Base-by-base conservation (phyloP, 2,888 invertebrate genomes). In the Lordiphosa andalusiaca region DNA sequence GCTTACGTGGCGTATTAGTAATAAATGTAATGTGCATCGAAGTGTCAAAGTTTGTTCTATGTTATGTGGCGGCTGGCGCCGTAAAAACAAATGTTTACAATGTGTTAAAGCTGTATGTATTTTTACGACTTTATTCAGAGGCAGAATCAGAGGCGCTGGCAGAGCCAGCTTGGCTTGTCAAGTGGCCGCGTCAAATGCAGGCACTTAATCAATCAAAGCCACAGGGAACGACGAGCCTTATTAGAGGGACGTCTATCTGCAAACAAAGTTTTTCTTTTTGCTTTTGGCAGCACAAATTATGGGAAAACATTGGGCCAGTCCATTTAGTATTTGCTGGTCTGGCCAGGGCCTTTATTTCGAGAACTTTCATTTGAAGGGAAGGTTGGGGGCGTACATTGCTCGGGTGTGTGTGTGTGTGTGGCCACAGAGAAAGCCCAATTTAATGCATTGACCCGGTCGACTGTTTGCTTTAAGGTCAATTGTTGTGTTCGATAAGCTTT, bases 1-100 rank as follows among this genome's bases (percentile, higher is more conserved):
- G 78, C 84, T 84, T 77, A 70, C 82, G 78, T 82, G 84, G 74
- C 82, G 82, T 69, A 77, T 82, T 77, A 74, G 82, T 66, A 82
- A 77, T 77, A 84, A 80, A 74, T 70, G 72, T 74, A 74, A 84
- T 72, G 74, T 77, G 70, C 66, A 71, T 69, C 56, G 62, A 62
- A 69, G 69, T 62, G 65, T 68, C 71, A 58, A 38, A 57, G 13
- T 33, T 21, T 13, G 36, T 35, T 35, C 12, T 42, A 7, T 30
- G 30, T 39, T 5, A 10, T 33, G 38, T 25, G 37, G 37, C 39
- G 33, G 36, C 53, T 52, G 54, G 53, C 42, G 44, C 55, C 61
- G 46, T 63, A 67, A 62, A 67, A 50, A 23, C 44, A 61, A 76
- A 67, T 77, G 71, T 71, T 81, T 63, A 81, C 81, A 66, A 50